phyloP scores from a whole-genome alignment of 2,888 invertebrate species.

The Crioceris asparagi region DNA sequence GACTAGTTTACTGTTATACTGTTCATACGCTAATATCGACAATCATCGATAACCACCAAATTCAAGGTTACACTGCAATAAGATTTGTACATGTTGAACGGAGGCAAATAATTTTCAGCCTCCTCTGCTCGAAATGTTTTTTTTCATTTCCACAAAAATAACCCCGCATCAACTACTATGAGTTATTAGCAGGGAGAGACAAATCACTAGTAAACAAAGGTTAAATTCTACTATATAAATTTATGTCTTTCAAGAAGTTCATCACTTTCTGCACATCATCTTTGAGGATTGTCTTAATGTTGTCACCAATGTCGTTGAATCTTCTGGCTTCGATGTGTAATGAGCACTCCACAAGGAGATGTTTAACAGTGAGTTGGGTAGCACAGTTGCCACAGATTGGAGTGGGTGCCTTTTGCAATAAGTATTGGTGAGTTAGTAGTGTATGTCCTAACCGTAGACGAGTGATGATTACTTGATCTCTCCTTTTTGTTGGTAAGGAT shows the following conservation, averaged over 20 bases:
- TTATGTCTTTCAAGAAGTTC: not conserved
- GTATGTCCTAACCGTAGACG: slow-evolving; percentile 1
- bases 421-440: not conserved
- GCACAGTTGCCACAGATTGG: not conserved
- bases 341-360: slow-evolving; percentile 1
- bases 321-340: not conserved
- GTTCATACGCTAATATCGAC: too few relatives aligned
- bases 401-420: not conserved
- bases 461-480: not conserved
- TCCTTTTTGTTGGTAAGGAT: not conserved
- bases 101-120: too few relatives aligned
- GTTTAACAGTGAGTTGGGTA: not conserved
- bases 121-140: too few relatives aligned
- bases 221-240: not conserved
- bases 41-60: too few relatives aligned
- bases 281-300: not conserved
- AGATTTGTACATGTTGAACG: too few relatives aligned
- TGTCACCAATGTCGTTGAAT: not conserved
- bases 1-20: too few relatives aligned
- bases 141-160: too few relatives aligned
- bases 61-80: too few relatives aligned
- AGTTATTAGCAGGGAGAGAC: too few relatives aligned
- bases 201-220: too few relatives aligned
- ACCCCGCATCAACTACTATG: too few relatives aligned
- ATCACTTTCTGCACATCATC: not conserved